A percentile compares a stretch with the other conserved stretches of the same genome.
Evolutionary conservation across 2,888 invertebrate genomes (phyloP).

Genomic region (Coenonympha glycerion): DNA sequence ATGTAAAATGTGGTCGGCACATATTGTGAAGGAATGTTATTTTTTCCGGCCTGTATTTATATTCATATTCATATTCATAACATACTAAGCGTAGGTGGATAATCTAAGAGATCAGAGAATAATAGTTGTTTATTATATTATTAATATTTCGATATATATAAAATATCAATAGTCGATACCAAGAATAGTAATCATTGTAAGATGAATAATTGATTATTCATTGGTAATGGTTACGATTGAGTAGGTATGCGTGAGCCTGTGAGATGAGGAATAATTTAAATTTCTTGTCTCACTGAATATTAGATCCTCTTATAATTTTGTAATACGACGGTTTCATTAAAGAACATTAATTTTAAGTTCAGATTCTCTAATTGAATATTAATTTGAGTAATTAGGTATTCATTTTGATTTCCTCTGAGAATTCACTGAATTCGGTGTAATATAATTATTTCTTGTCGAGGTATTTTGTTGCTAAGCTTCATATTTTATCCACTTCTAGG

Average conservation of each 20-base stretch:
- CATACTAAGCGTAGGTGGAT: too few relatives aligned
- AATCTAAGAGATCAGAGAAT: too few relatives aligned
- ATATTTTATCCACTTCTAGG: background rate
- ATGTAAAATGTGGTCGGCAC: too few relatives aligned
- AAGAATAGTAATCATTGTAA: background rate
- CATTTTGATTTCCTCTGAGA: conserved; percentile 13
- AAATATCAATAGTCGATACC: too few relatives aligned
- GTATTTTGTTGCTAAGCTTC: background rate
- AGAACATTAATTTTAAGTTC: conserved; percentile 3
- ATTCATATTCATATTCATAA: too few relatives aligned
- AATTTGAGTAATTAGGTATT: conserved; percentile 19
- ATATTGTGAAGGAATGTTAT: too few relatives aligned
- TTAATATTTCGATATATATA: too few relatives aligned
- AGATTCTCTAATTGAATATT: conserved; percentile 17
- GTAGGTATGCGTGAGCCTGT: too few relatives aligned
- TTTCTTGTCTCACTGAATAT: background rate
- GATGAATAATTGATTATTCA: background rate
- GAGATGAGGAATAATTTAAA: background rate
- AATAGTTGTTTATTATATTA: too few relatives aligned
- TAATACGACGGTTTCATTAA: background rate
- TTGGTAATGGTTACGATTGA: background rate
- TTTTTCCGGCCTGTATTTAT: too few relatives aligned
- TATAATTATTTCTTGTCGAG: background rate
- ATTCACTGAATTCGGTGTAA: conserved; percentile 6
- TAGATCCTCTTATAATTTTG: background rate